Conservation (phyloP, 2,113 vertebrate genomes). For the Albula goreensis region DNA sequence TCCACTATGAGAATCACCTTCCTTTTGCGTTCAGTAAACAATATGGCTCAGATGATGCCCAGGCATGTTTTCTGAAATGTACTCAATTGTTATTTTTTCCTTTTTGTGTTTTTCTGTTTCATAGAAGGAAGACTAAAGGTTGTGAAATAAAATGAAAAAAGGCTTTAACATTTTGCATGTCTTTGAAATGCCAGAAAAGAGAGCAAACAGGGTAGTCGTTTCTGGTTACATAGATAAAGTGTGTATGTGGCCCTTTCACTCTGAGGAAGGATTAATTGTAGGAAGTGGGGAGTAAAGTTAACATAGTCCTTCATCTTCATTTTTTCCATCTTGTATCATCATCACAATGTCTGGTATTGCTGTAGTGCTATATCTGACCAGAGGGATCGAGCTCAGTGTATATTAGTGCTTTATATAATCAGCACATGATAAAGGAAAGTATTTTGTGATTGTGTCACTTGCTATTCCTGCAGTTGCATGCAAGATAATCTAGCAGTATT, state of each 20-base stretch:
- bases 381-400: slow-evolving; percentile 30
- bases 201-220: slow-evolving; percentile 70
- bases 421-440: slow-evolving; percentile 44
- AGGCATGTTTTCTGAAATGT: slow-evolving; percentile 56
- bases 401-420: slow-evolving; percentile 41
- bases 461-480: slow-evolving; percentile 46
- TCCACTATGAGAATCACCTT: not conserved
- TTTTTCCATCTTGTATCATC: slow-evolving; percentile 37
- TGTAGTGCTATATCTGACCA: slow-evolving; percentile 25
- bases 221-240: slow-evolving; percentile 69
- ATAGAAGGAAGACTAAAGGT: slow-evolving; percentile 68
- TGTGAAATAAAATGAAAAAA: slow-evolving; percentile 62
- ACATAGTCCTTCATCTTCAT: slow-evolving; percentile 48
- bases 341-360: slow-evolving; percentile 22
- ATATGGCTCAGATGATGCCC: not conserved
- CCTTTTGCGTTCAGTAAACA: not conserved
- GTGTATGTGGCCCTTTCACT: slow-evolving; percentile 60
- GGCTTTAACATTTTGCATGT: slow-evolving; percentile 62
- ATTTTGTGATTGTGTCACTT: slow-evolving; percentile 41
- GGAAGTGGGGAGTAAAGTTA: slow-evolving; percentile 39
- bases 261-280: slow-evolving; percentile 52
- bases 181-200: slow-evolving; percentile 74
- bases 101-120: slow-evolving; percentile 68
- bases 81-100: slow-evolving; percentile 52
- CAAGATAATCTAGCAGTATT: slow-evolving; percentile 38